Evolutionary conservation across 1,140 invertebrate genomes (phyloP).

Genomic region (Ylistrum balloti): DNA sequence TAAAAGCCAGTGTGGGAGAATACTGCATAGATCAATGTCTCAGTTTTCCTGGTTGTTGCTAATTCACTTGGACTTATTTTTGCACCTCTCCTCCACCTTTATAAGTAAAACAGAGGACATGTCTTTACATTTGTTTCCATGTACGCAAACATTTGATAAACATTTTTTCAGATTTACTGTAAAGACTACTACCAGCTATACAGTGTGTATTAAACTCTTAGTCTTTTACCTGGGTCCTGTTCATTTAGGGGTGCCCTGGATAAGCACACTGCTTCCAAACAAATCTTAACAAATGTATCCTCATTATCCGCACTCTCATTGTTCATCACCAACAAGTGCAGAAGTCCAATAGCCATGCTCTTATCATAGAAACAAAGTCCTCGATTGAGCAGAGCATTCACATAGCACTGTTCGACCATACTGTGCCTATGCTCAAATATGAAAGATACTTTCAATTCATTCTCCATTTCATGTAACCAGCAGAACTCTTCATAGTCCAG

Average conservation of each 20-base stretch:
- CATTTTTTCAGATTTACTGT: too few relatives aligned
- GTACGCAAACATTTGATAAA: too few relatives aligned
- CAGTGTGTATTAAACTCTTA: too few relatives aligned
- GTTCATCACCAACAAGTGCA: neutral
- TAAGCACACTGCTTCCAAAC: neutral
- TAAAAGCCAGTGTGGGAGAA: too few relatives aligned
- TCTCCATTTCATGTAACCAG: slow-evolving; percentile 6
- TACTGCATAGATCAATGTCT: too few relatives aligned
- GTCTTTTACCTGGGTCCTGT: neutral
- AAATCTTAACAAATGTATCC: neutral
- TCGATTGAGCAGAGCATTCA: neutral
- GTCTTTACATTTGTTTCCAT: too few relatives aligned
- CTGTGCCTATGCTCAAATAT: neutral
- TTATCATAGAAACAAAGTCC: neutral
- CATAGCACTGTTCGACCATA: neutral
- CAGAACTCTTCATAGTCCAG: neutral
- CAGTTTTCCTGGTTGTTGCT: too few relatives aligned
- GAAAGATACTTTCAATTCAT: neutral
- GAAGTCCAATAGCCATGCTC: neutral
- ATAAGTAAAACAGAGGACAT: too few relatives aligned
- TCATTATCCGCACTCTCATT: neutral
- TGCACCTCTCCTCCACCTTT: too few relatives aligned
- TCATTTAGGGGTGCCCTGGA: neutral
- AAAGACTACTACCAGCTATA: too few relatives aligned
- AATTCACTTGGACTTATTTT: too few relatives aligned